These are phyloP conservation scores for Aegithalos caudatus DNA, from an alignment of 2,113 vertebrate genomes.

Conservation along the genomic window DNA sequence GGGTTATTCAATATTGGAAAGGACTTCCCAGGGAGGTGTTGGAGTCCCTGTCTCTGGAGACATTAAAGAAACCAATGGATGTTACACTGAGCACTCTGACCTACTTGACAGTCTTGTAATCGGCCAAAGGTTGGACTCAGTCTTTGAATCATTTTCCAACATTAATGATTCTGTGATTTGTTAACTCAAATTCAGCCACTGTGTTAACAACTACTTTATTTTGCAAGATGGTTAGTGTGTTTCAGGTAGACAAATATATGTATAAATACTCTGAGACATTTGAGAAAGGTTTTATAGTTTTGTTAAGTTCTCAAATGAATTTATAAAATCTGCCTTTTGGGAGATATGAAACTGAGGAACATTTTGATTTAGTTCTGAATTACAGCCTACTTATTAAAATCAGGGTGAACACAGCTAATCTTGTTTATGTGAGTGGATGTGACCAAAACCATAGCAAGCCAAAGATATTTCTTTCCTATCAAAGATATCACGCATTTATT, in stretches of 20 bases:
- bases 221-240: accelerated
- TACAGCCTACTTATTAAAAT: neutral
- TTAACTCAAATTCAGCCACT: neutral
- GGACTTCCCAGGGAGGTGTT: neutral
- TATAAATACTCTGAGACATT: neutral
- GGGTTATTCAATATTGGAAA: neutral
- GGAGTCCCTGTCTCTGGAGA: neutral
- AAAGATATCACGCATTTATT: neutral
- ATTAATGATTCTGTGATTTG: neutral
- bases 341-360: neutral
- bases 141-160: neutral
- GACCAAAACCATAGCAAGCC: neutral
- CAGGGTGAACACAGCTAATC: neutral
- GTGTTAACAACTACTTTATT: neutral
- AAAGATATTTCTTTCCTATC: neutral
- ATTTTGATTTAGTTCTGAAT: neutral
- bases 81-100: neutral
- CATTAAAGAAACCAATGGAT: accelerated
- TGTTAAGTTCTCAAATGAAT: neutral
- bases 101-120: neutral
- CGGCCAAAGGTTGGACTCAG: neutral
- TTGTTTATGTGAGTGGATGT: neutral
- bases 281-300: neutral
- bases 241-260: neutral
- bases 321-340: neutral